These are phyloP conservation scores for Clarias platycephalus DNA, from an alignment of 2,797 vertebrate species.

Conservation along the genomic window DNA sequence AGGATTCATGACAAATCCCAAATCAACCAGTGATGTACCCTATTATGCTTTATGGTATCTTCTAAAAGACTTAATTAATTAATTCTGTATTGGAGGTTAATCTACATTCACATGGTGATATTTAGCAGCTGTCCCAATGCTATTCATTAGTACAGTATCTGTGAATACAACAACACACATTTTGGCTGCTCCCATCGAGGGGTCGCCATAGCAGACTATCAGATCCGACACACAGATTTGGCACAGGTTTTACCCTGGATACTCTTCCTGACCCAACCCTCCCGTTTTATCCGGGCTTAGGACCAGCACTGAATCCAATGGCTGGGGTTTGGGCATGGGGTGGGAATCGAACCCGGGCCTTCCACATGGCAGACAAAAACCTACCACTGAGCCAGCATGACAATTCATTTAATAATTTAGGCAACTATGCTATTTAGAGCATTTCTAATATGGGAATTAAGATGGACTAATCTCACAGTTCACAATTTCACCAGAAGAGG, in stretches of 20 bases:
- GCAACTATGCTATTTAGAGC: not conserved
- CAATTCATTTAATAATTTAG: not conserved
- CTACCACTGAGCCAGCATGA: too few species aligned
- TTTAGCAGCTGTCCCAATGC: not conserved
- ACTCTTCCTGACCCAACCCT: too few species aligned
- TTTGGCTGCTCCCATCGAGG: too few species aligned
- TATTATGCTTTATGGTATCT: not conserved
- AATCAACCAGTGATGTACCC: not conserved
- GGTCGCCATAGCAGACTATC: too few species aligned
- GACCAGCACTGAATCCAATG: too few species aligned
- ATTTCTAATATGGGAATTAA: not conserved
- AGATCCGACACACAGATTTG: too few species aligned
- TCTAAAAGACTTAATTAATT: not conserved
- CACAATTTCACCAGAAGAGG: slow-evolving; percentile 27
- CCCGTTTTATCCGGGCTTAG: too few species aligned
- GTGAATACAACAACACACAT: too few species aligned
- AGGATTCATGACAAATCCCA: not conserved
- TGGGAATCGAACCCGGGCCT: too few species aligned
- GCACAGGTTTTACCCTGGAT: too few species aligned
- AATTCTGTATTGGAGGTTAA: not conserved
- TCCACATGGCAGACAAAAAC: too few species aligned
- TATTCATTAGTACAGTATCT: not conserved
- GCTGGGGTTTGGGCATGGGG: too few species aligned
- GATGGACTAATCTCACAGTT: not conserved
- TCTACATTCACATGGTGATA: not conserved